Percentiles rank a stretch among this genome's conserved stretches.
Evolutionary conservation across 2,888 invertebrate genomes (phyloP).

Genomic region (Agrochola circellaris): DNA sequence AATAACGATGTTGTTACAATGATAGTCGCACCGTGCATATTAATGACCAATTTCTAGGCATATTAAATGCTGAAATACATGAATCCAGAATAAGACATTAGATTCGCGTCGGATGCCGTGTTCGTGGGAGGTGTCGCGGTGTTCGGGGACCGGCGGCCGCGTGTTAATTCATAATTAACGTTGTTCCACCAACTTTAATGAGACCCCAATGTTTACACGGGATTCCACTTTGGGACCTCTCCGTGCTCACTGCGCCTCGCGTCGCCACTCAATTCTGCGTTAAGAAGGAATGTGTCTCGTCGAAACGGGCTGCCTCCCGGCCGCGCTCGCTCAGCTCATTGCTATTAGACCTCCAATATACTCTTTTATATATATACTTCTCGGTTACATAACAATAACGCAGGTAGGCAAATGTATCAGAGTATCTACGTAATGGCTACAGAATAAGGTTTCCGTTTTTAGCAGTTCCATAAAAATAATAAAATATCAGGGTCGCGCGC

Average conservation of each 20-base stretch:
- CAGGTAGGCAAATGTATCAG: conserved; percentile 31
- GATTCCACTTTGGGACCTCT: conserved; percentile 69
- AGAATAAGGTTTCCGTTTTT: conserved; percentile 50
- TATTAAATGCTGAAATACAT: conserved; percentile 55
- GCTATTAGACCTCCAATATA: neutral
- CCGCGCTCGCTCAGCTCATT: neutral
- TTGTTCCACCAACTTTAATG: conserved; percentile 79
- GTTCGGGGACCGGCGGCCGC: conserved; percentile 54
- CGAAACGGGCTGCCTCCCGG: neutral
- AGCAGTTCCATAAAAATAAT: conserved; percentile 66
- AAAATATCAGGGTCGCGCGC: conserved; percentile 63
- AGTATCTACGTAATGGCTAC: conserved; percentile 38
- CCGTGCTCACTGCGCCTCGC: conserved; percentile 42
- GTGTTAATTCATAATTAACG: conserved; percentile 80
- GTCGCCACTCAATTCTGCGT: conserved; percentile 47
- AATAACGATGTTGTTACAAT: neutral
- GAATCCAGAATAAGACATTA: conserved; percentile 56
- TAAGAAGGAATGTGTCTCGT: conserved; percentile 9
- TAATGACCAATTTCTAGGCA: conserved; percentile 42
- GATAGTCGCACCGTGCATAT: neutral
- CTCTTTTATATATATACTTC: neutral
- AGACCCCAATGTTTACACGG: conserved; percentile 77
- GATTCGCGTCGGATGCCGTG: conserved; percentile 25
- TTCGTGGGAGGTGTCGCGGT: conserved; percentile 22
- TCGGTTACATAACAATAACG: conserved; percentile 20